Base-by-base conservation (phyloP, 2,888 invertebrate species). In the Eustalomyia histrio region DNA sequence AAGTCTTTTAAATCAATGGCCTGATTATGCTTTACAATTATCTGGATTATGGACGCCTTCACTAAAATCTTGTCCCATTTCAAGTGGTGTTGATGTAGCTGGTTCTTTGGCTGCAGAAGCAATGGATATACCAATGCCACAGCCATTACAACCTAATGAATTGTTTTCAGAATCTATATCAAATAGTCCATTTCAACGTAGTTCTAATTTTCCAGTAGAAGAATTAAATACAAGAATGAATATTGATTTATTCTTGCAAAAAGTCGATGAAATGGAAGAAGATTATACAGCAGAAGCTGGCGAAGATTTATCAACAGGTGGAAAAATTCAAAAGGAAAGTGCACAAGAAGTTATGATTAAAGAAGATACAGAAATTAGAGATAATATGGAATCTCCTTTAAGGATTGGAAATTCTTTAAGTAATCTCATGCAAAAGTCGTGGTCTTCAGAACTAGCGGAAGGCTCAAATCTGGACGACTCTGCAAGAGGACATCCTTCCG, bases 1-100 rank as follows among this genome's bases (percentile, higher is more conserved):
- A 0, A 97, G 97, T 88, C 91, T 97, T 24, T 91, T 98, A 0
- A 98, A 98, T 90, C 93, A 94, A 72, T 99, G 98, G 98, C 95
- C 95, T 0, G 94, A 94, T 85, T 94, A 95, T 52, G 95, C 97
- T 0, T 91, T 98, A 50, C 92, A 95, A 87, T 91, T 97, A 85
- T 95, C 97, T 14, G 97, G 97, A 5, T 92, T 97, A 67, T 97
- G 96, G 95, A 94, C 95, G 2, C 95, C 96, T 0, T 94, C 95
- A 9, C 92, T 96, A 87, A 94, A 95, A 88, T 93, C 94, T 5
- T 94, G 94, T 84, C 95, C 96, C 16, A 93, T 94, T n/a, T 93
- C 94, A 85, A 93, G 94, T 72, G 95, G 95, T 10, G 92, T 96
- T 39, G 97, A 97, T 91, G 94, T 97, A 8, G 97, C 95, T 0